Conservation (phyloP, 1,140 invertebrate species). For the Drosophila chauvacae region DNA sequence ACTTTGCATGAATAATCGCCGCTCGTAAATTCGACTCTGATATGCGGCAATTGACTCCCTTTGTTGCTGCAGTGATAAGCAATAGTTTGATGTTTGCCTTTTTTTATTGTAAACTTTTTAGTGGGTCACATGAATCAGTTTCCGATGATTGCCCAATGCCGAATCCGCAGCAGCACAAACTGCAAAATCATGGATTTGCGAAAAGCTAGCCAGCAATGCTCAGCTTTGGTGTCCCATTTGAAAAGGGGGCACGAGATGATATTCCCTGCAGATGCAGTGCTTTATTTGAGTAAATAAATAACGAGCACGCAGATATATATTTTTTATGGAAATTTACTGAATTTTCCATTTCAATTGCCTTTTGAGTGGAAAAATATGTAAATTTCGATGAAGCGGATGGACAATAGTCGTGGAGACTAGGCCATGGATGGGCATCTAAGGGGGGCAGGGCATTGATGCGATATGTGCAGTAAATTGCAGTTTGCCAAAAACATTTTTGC, state of each 20-base stretch:
- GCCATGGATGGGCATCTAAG: constrained; percentile 19
- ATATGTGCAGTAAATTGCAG: constrained; percentile 77
- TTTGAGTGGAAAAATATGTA: constrained; percentile 81
- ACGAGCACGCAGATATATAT: constrained; percentile 39
- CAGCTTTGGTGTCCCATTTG: constrained; percentile 14
- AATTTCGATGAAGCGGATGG: constrained; percentile 57
- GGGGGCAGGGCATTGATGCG: constrained; percentile 41
- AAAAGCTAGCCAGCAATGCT: constrained; percentile 4
- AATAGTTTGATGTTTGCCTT: constrained; percentile 28
- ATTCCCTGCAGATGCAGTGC: constrained; percentile 27
- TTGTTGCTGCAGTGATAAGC: constrained; percentile 45
- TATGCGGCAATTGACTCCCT: constrained; percentile 51
- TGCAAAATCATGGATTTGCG: constrained; percentile 58
- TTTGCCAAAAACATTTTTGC: constrained; percentile 79
- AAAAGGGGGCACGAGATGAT: not conserved
- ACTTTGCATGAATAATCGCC: constrained; percentile 66
- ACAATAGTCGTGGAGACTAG: constrained; percentile 52
- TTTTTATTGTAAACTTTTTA: constrained; percentile 38
- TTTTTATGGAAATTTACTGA: constrained; percentile 54
- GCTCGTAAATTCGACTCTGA: constrained; percentile 57
- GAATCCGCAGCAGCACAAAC: constrained; percentile 36
- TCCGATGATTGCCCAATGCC: constrained; percentile 51
- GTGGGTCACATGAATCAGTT: constrained; percentile 69
- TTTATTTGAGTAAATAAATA: constrained; percentile 75
- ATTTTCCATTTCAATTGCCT: constrained; percentile 77